phyloP scores from a whole-genome alignment of 1,140 invertebrate species.

The Drosophila sechellia region DNA sequence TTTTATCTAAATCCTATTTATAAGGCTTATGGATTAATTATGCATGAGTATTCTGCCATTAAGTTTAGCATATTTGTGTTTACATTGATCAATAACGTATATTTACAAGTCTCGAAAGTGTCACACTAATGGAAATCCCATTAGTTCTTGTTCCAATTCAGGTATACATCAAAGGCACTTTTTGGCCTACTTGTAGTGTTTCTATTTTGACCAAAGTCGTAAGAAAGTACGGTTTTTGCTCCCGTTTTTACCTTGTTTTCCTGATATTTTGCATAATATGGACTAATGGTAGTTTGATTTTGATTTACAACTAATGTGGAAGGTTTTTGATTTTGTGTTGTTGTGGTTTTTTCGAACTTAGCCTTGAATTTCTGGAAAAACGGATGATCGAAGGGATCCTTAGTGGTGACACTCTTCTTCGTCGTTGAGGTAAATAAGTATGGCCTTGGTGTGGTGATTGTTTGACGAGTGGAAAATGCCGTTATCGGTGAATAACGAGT shows the following conservation, averaged over 20 bases:
- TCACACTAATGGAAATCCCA: slow-evolving; percentile 1
- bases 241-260: slow-evolving; percentile 54
- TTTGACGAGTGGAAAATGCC: slow-evolving; percentile 9
- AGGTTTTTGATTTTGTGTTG: slow-evolving; percentile 2
- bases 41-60: slow-evolving; percentile 62
- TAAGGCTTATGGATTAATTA: slow-evolving; percentile 60
- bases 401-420: slow-evolving; percentile 27
- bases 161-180: slow-evolving; percentile 41
- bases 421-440: slow-evolving; percentile 64
- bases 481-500: slow-evolving; percentile 15
- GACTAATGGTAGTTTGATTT: slow-evolving; percentile 39
- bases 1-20: slow-evolving; percentile 71
- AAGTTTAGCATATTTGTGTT: slow-evolving; percentile 40
- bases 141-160: slow-evolving; percentile 49
- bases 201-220: slow-evolving; percentile 47
- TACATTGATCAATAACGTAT: slow-evolving; percentile 51
- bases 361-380: slow-evolving; percentile 67
- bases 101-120: slow-evolving; percentile 55
- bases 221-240: slow-evolving; percentile 50
- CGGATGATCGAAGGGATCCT: slow-evolving; percentile 63
- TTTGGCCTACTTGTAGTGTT: slow-evolving; percentile 28
- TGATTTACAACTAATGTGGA: background rate
- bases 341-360: slow-evolving; percentile 25
- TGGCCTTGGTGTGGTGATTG: slow-evolving; percentile 57
- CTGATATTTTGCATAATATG: slow-evolving; percentile 64